Evolutionary conservation across 2,888 invertebrate genomes (phyloP).

Genomic region (Drosophila conformis): DNA sequence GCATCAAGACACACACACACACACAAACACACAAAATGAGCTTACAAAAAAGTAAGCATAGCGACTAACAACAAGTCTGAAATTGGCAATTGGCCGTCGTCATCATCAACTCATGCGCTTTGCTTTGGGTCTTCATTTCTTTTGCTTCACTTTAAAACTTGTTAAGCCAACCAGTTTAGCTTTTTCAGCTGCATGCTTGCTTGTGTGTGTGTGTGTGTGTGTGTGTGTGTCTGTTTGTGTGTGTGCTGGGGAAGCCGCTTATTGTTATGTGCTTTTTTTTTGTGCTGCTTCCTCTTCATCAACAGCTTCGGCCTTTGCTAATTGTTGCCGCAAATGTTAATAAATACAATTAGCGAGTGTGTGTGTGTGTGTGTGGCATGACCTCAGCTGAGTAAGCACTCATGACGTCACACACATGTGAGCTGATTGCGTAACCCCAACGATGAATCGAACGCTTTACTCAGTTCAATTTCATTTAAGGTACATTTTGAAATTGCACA

Average conservation of each 20-base stretch:
- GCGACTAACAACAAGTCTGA: constrained; percentile 41
- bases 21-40: constrained; percentile 13
- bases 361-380: constrained; percentile 7
- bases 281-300: constrained; percentile 10
- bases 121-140: constrained; percentile 46
- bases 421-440: not conserved
- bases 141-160: constrained; percentile 58
- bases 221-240: constrained; percentile 5
- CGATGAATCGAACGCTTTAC: not conserved
- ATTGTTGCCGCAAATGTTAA: constrained; percentile 69
- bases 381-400: constrained; percentile 25
- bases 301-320: constrained; percentile 41
- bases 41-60: constrained; percentile 28
- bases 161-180: constrained; percentile 69
- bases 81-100: constrained; percentile 43
- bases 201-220: constrained; percentile 1
- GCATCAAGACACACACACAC: constrained; percentile 57
- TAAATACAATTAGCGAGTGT: constrained; percentile 63
- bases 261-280: constrained; percentile 36
- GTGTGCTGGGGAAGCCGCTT: constrained; percentile 58
- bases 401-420: not conserved
- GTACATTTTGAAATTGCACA: not conserved
- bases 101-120: constrained; percentile 40
- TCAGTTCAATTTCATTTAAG: not conserved
- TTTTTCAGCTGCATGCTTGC: not conserved